A percentile compares a stretch with the other conserved stretches of the same genome.
Conservation (phyloP, 2,113 vertebrate genomes). For the Scophthalmus maximus region DNA sequence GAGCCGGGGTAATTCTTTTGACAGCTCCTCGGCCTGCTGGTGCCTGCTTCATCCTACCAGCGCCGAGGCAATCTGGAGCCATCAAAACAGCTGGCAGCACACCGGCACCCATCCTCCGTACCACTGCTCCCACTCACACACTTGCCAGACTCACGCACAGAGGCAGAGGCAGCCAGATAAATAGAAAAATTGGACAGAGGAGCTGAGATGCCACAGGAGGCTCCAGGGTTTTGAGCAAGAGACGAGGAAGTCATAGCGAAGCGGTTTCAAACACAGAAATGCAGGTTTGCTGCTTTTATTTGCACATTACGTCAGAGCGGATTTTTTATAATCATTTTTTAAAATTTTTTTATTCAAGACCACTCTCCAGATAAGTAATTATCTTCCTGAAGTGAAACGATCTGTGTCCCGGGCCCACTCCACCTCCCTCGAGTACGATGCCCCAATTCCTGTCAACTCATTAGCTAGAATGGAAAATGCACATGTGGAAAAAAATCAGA, state of each 20-base stretch:
- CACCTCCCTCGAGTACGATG: conserved; percentile 49
- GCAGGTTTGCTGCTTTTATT: conserved; percentile 37
- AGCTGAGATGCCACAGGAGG: conserved; percentile 43
- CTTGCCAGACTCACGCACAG: conserved; percentile 48
- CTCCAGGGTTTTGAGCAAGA: conserved; percentile 7
- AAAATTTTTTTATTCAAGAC: conserved; percentile 18
- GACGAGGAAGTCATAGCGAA: conserved; percentile 36
- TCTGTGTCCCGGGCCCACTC: conserved; percentile 56
- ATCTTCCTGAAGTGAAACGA: conserved; percentile 48
- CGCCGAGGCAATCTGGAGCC: conserved; percentile 81
- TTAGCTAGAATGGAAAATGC: conserved; percentile 53
- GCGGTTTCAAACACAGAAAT: conserved; percentile 2
- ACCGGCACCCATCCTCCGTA: conserved; percentile 66
- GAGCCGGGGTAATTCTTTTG: conserved; percentile 78
- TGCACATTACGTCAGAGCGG: conserved; percentile 29
- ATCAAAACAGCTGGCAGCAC: conserved; percentile 78
- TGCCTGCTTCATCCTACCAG: conserved; percentile 79
- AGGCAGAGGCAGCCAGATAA: conserved; percentile 43
- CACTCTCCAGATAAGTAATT: conserved; percentile 52
- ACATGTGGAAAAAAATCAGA: conserved; percentile 48
- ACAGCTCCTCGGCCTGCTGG: conserved; percentile 79
- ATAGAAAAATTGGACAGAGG: conserved; percentile 20
- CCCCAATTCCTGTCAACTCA: conserved; percentile 70
- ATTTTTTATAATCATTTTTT: conserved; percentile 26
- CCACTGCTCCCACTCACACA: conserved; percentile 67